Evolutionary conservation across 2,797 vertebrate species (phyloP).

Genomic region (Orientallactaga sibirica): DNA sequence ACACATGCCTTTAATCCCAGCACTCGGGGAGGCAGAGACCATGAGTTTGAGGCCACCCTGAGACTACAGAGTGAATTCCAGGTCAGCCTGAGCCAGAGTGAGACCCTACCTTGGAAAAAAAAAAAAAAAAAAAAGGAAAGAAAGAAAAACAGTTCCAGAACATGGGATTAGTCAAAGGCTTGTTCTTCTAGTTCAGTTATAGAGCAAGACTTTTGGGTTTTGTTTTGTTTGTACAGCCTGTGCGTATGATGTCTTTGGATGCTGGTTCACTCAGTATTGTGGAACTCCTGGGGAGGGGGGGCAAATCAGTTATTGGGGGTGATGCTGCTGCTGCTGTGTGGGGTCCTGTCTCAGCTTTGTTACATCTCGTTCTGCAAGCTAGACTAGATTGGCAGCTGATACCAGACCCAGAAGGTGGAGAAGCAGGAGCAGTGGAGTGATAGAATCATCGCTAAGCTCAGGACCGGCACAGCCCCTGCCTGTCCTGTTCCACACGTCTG

Average conservation of each 20-base stretch:
- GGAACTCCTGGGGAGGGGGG: neutral
- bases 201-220: neutral
- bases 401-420: neutral
- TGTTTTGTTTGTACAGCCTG: neutral
- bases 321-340: neutral
- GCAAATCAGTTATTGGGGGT: neutral
- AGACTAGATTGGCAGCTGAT: neutral
- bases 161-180: neutral
- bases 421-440: neutral
- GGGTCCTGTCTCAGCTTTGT: neutral
- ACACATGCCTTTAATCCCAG: too few relatives aligned
- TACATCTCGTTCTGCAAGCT: neutral
- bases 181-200: neutral
- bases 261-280: fast-evolving
- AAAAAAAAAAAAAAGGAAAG: too few relatives aligned
- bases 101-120: too few relatives aligned
- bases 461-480: fast-evolving
- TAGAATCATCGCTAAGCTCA: neutral
- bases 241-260: neutral
- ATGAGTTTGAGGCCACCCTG: too few relatives aligned
- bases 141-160: neutral
- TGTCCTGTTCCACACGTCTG: neutral
- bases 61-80: too few relatives aligned
- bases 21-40: too few relatives aligned
- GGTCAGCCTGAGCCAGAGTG: too few relatives aligned